A percentile compares a stretch with the other conserved stretches of the same genome.
Evolutionary conservation across 2,888 invertebrate genomes (phyloP).

Genomic region (Neoaliturus tenellus): DNA sequence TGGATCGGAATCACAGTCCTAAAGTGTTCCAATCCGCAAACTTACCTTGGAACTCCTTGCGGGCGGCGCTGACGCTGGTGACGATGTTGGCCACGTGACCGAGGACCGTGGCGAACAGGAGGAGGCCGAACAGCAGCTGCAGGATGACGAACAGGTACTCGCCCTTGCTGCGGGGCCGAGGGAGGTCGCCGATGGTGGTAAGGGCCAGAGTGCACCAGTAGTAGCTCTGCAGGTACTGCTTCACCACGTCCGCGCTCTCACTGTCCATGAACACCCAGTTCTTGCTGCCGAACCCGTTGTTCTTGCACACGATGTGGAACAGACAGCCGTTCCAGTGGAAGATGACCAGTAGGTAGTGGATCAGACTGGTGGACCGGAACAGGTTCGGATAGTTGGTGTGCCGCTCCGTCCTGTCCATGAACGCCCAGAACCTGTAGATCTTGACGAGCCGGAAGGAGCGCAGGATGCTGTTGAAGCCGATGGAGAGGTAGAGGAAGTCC

Average conservation of each 20-base stretch:
- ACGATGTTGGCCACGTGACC: conserved; percentile 99
- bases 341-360: conserved; percentile 97
- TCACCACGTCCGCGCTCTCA: conserved; percentile 91
- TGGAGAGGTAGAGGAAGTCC: conserved; percentile 98
- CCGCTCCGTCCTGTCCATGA: conserved; percentile 98
- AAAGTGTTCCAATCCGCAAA: too few species aligned
- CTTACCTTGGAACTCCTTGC: conserved; percentile 99
- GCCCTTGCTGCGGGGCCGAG: conserved; percentile 93
- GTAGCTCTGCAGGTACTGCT: conserved; percentile 97
- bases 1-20: too few species aligned
- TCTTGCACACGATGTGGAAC: conserved; percentile 97
- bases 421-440: conserved; percentile 97
- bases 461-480: conserved; percentile 97
- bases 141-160: conserved; percentile 97
- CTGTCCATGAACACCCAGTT: conserved; percentile 94
- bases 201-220: conserved; percentile 98
- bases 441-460: conserved; percentile 97
- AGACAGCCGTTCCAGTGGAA: conserved; percentile 99
- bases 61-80: conserved; percentile 96
- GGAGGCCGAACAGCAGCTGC: conserved; percentile 94
- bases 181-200: conserved; percentile 96
- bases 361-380: conserved; percentile 93
- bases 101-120: conserved; percentile 96
- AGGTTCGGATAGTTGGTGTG: conserved; percentile 99
- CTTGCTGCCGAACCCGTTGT: conserved; percentile 95